These are phyloP conservation scores for Syrista parreyssii DNA, from an alignment of 2,888 invertebrate genomes.

Conservation along the genomic window DNA sequence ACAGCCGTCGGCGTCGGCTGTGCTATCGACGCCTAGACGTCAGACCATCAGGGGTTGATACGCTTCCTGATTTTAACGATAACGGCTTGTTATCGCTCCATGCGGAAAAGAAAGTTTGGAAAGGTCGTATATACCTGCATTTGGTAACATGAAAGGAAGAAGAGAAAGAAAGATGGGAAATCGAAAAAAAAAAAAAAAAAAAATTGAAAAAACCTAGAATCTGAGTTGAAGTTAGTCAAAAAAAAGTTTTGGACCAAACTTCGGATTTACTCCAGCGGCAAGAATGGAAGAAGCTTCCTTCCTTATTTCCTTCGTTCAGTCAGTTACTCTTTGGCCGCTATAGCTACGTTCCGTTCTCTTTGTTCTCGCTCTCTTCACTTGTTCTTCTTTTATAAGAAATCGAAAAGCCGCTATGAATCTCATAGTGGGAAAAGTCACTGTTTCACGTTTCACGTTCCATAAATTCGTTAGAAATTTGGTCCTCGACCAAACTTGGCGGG, in stretches of 20 bases:
- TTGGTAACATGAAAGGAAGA: neutral
- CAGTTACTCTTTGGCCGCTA: too few relatives aligned
- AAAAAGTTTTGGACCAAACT: neutral
- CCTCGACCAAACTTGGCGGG: neutral
- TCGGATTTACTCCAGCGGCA: neutral
- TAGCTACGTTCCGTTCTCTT: neutral
- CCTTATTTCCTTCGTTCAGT: slow-evolving; percentile 23
- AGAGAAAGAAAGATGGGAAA: neutral
- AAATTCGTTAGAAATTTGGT: neutral
- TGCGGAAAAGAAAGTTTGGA: neutral
- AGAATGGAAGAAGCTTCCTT: slow-evolving; percentile 17
- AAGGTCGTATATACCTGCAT: neutral
- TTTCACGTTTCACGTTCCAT: neutral
- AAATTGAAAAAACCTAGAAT: neutral
- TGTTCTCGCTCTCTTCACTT: neutral
- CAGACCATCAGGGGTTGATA: neutral
- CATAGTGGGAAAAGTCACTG: neutral
- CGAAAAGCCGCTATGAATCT: slow-evolving; percentile 6
- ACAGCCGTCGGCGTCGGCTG: neutral
- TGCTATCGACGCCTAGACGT: neutral
- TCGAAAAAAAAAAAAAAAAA: neutral
- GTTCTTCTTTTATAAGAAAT: neutral
- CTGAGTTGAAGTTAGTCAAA: neutral
- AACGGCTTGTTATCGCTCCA: neutral
- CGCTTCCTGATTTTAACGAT: neutral